Evolutionary conservation across 2,797 vertebrate genomes (phyloP).

Genomic region (Gastrophryne carolinensis): DNA sequence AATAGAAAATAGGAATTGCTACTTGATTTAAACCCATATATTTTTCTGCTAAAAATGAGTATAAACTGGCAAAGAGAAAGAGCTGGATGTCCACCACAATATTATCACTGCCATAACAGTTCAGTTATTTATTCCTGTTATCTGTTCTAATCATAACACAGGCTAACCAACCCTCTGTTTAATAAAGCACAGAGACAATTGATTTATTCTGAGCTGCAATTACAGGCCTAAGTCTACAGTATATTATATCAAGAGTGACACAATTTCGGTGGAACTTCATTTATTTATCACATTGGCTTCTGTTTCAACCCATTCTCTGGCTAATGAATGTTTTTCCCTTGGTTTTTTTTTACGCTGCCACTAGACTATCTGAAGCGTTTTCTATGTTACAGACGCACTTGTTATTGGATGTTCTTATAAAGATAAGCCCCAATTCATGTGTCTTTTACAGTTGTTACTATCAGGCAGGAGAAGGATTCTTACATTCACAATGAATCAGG

Average conservation of each 20-base stretch:
- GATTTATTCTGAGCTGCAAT: background rate
- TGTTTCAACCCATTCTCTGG: background rate
- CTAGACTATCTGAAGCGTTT: background rate
- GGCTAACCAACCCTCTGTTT: background rate
- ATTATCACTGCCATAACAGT: background rate
- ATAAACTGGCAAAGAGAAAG: no score
- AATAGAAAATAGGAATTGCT: no score
- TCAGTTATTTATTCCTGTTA: background rate
- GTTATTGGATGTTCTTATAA: background rate
- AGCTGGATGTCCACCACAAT: background rate
- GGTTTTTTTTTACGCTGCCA: background rate
- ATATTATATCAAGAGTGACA: background rate
- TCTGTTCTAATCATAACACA: background rate
- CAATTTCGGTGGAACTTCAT: slow-evolving; percentile 1
- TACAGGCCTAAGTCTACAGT: background rate
- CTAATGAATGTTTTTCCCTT: slow-evolving; percentile 15
- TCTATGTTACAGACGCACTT: background rate
- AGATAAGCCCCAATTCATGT: background rate
- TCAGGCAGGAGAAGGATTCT: no score
- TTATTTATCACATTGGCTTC: slow-evolving; percentile 17
- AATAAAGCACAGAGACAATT: background rate
- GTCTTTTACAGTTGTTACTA: no score
- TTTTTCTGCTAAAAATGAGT: no score
- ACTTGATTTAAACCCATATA: no score
- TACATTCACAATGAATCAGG: no score